phyloP scores from a whole-genome alignment of 2,113 vertebrate genomes.

The Suncus etruscus region DNA sequence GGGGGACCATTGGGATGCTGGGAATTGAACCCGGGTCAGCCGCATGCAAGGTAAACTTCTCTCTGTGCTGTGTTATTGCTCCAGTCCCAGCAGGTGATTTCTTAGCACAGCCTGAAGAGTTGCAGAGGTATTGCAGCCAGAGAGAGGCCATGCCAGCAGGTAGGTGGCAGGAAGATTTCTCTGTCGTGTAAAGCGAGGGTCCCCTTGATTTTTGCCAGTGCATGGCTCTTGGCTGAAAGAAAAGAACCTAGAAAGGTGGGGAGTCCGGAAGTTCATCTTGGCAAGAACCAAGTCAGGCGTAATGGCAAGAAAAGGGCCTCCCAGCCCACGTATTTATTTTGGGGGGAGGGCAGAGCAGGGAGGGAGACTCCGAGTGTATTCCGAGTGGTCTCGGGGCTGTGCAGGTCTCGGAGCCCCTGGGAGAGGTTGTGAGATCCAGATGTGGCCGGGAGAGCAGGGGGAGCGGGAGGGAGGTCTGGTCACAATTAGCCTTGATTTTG shows the following conservation, averaged over 20 bases:
- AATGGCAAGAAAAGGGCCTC: slow-evolving; percentile 55
- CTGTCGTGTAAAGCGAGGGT: rapidly evolving
- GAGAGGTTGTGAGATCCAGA: slow-evolving; percentile 93
- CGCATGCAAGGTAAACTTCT: no score
- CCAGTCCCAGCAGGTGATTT: rapidly evolving
- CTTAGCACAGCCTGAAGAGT: rapidly evolving
- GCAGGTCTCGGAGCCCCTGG: slow-evolving; percentile 65
- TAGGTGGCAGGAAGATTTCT: neutral
- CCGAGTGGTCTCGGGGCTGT: slow-evolving; percentile 7
- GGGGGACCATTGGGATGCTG: no score
- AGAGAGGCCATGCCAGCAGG: neutral
- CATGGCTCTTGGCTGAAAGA: rapidly evolving
- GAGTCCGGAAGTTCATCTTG: neutral
- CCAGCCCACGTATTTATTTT: neutral
- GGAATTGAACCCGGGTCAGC: no score
- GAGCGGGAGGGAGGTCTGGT: slow-evolving; percentile 87
- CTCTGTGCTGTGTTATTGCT: no score
- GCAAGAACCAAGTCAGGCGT: neutral
- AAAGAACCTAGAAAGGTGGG: neutral
- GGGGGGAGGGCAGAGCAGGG: neutral
- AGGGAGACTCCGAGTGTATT: slow-evolving; percentile 42
- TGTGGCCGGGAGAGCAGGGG: slow-evolving; percentile 86
- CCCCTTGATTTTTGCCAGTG: neutral
- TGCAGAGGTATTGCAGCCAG: rapidly evolving
- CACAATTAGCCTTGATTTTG: slow-evolving; percentile 95